Evolutionary conservation across 2,888 invertebrate species (phyloP).

Genomic region (Hololepta plana): DNA sequence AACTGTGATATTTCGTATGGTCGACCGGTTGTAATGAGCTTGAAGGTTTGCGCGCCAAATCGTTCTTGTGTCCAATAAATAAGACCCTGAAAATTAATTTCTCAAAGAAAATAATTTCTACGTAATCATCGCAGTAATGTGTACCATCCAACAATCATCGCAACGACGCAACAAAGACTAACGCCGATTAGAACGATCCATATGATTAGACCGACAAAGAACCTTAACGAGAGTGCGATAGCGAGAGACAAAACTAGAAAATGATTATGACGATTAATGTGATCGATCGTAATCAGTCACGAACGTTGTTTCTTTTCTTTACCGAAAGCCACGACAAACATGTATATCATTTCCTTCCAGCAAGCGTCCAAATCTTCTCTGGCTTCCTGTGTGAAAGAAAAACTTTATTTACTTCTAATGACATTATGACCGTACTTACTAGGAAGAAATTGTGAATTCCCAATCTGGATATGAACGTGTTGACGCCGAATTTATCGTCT

Average conservation of each 20-base stretch:
- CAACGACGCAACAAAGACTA: slow-evolving; percentile 30
- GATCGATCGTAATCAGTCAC: slow-evolving; percentile 1
- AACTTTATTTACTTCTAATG: slow-evolving; percentile 2
- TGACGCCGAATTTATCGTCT: slow-evolving; percentile 22
- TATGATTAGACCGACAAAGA: slow-evolving; percentile 38
- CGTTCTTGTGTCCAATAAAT: slow-evolving; percentile 2
- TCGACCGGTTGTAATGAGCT: too few relatives aligned
- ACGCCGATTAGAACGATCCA: slow-evolving; percentile 40
- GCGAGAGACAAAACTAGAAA: slow-evolving; percentile 34
- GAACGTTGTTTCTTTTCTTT: slow-evolving; percentile 10
- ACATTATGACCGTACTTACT: slow-evolving; percentile 18
- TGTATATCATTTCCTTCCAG: slow-evolving; percentile 38
- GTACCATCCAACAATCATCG: slow-evolving; percentile 42
- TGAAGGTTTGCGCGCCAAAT: too few relatives aligned
- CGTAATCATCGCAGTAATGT: slow-evolving; percentile 8
- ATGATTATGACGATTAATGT: slow-evolving; percentile 3
- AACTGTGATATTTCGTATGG: too few relatives aligned
- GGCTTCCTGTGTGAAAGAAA: slow-evolving; percentile 28
- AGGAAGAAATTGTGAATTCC: slow-evolving; percentile 32
- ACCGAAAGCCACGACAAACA: slow-evolving; percentile 41
- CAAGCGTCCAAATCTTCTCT: slow-evolving; percentile 38
- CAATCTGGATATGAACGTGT: slow-evolving; percentile 28
- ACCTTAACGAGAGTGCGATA: slow-evolving; percentile 35
- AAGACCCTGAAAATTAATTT: neutral
- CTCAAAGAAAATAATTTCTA: slow-evolving; percentile 16